Percentiles rank a stretch among this genome's conserved stretches.
These are phyloP conservation scores for Imbricaverruca yamaguchii DNA, from an alignment of 2,888 invertebrate species.

Conservation along the genomic window DNA sequence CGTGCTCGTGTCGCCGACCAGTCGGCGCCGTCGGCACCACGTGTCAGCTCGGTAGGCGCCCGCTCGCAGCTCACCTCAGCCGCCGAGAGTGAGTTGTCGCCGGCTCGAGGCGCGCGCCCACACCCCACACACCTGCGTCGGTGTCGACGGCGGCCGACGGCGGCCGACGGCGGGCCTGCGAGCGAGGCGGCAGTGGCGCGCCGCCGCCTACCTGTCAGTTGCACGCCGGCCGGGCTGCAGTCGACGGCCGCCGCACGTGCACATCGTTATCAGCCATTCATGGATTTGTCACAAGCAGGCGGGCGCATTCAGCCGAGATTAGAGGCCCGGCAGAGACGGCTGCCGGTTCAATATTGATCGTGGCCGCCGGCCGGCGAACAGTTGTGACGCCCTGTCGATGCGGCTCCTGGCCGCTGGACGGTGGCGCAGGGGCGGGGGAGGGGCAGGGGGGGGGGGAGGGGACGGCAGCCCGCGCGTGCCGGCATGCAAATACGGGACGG, in stretches of 20 bases:
- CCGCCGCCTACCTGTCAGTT: background rate
- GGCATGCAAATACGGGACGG: conserved; percentile 2
- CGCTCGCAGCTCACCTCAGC: too few species aligned
- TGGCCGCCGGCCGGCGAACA: background rate
- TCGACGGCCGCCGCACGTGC: background rate
- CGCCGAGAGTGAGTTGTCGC: too few species aligned
- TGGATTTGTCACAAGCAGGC: conserved; percentile 20
- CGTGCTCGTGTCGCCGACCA: too few species aligned
- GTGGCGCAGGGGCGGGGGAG: too few species aligned
- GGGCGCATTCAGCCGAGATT: conserved; percentile 7
- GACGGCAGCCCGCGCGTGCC: conserved; percentile 1
- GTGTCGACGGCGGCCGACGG: too few species aligned
- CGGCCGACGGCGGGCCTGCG: too few species aligned
- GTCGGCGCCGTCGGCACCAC: too few species aligned
- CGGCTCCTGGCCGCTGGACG: background rate
- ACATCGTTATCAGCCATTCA: conserved; percentile 19
- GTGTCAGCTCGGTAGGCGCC: too few species aligned
- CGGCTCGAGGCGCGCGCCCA: too few species aligned
- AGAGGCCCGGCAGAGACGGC: background rate
- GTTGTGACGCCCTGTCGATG: background rate
- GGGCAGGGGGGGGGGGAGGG: background rate
- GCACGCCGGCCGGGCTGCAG: background rate
- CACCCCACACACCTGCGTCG: too few species aligned
- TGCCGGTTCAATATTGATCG: background rate
- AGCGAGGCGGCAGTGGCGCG: background rate